phyloP scores from a whole-genome alignment of 2,113 vertebrate genomes.

The Empidonax traillii region DNA sequence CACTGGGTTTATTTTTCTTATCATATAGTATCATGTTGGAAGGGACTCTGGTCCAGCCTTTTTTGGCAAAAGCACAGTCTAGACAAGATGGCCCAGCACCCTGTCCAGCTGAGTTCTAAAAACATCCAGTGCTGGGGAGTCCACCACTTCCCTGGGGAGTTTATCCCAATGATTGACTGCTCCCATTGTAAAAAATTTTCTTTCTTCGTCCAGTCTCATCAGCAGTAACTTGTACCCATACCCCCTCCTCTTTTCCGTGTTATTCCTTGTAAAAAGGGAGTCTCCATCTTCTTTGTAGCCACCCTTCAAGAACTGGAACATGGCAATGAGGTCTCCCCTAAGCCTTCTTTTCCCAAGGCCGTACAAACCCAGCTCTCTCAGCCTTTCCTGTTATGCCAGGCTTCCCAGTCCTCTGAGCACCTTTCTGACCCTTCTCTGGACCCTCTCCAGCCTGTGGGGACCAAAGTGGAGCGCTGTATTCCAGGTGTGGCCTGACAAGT shows the following conservation, averaged over 20 bases:
- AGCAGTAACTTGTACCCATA: neutral
- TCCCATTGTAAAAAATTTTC: neutral
- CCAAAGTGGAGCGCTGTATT: neutral
- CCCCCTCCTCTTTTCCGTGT: neutral
- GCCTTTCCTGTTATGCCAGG: neutral
- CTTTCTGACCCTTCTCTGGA: neutral
- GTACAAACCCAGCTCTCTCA: neutral
- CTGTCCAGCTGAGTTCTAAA: neutral
- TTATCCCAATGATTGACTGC: neutral
- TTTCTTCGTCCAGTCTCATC: neutral
- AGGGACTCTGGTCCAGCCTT: neutral
- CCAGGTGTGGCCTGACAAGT: neutral
- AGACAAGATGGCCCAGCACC: neutral
- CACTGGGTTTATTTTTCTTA: neutral
- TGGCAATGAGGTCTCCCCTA: neutral
- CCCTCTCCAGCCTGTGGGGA: neutral
- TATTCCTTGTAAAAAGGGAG: neutral
- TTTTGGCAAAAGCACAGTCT: neutral
- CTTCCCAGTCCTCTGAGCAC: neutral
- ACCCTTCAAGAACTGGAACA: neutral
- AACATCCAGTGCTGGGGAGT: neutral
- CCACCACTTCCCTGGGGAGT: neutral
- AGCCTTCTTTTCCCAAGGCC: neutral
- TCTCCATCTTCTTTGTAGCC: neutral
- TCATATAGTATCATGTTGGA: neutral